These are phyloP conservation scores for Diplodus puntazzo DNA, from an alignment of 2,797 vertebrate genomes.

Conservation along the genomic window DNA sequence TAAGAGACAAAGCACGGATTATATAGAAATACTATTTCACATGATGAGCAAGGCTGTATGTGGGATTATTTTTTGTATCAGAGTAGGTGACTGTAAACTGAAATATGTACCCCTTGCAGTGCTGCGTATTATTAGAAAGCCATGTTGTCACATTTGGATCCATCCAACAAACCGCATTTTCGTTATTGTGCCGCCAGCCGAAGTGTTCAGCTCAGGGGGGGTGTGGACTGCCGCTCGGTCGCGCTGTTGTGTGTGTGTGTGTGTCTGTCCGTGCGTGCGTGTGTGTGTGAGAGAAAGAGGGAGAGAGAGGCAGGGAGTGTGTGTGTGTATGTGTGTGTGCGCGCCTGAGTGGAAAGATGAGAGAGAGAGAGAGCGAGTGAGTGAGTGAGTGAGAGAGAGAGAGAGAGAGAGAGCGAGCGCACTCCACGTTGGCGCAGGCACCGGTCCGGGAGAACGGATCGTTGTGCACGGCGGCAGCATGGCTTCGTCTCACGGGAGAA, in stretches of 20 bases:
- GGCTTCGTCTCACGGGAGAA: slow-evolving; percentile 96
- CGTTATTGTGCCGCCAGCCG: slow-evolving; percentile 43
- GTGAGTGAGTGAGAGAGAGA: slow-evolving; percentile 3
- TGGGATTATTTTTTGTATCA: not conserved
- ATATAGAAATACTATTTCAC: not conserved
- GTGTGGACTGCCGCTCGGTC: slow-evolving; percentile 81
- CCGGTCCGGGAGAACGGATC: slow-evolving; percentile 70
- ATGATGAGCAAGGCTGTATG: not conserved
- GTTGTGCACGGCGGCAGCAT: slow-evolving; percentile 83
- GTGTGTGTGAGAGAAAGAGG: slow-evolving; percentile 4
- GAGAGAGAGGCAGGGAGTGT: not conserved
- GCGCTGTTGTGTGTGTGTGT: slow-evolving; percentile 36
- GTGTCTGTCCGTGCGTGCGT: slow-evolving; percentile 22
- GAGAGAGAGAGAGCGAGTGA: not conserved
- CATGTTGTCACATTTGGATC: slow-evolving; percentile 57
- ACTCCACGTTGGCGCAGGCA: slow-evolving; percentile 73
- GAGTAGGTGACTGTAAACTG: not conserved
- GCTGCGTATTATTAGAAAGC: slow-evolving; percentile 12
- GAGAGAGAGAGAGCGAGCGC: slow-evolving; percentile 32
- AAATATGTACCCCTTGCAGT: not conserved
- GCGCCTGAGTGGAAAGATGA: slow-evolving; percentile 1
- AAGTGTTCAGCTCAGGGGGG: slow-evolving; percentile 84
- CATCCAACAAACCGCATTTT: slow-evolving; percentile 50
- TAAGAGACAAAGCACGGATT: not conserved
- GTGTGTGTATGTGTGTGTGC: not conserved